Conservation (phyloP, 2,888 invertebrate genomes). For the Himalopsyche tibetana region DNA sequence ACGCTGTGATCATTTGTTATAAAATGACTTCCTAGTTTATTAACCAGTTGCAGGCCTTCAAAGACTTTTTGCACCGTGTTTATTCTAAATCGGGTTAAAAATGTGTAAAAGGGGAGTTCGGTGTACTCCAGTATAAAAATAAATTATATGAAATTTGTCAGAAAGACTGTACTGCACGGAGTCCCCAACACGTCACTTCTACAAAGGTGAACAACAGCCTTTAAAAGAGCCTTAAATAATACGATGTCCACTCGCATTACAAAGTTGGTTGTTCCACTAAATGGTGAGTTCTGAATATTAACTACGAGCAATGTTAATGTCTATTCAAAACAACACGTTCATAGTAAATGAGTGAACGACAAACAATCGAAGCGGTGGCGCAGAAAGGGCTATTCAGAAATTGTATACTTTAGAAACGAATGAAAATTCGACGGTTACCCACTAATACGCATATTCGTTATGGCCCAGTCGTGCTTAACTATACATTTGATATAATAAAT, state of each 20-base stretch:
- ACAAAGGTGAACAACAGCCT: slow-evolving; percentile 16
- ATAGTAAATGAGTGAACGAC: neutral
- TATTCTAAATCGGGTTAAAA: no score
- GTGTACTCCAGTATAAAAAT: no score
- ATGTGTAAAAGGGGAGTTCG: no score
- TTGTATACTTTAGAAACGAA: no score
- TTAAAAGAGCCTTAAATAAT: neutral
- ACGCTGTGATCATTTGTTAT: no score
- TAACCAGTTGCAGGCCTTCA: no score
- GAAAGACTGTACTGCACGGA: neutral
- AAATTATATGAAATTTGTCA: neutral
- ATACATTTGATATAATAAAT: no score
- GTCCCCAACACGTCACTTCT: slow-evolving; percentile 4
- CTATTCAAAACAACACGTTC: slow-evolving; percentile 1
- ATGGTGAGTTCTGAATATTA: slow-evolving; percentile 34
- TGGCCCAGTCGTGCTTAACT: no score
- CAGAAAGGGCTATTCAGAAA: neutral
- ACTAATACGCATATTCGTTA: no score
- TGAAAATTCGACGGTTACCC: no score
- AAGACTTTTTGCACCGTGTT: no score
- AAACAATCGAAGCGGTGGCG: neutral
- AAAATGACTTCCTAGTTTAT: no score
- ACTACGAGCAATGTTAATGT: neutral
- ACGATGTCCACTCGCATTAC: slow-evolving; percentile 13
- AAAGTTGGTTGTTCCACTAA: slow-evolving; percentile 14